These are phyloP conservation scores for Ailuropoda melanoleuca DNA, from an alignment of 2,113 vertebrate genomes.

Conservation along the genomic window DNA sequence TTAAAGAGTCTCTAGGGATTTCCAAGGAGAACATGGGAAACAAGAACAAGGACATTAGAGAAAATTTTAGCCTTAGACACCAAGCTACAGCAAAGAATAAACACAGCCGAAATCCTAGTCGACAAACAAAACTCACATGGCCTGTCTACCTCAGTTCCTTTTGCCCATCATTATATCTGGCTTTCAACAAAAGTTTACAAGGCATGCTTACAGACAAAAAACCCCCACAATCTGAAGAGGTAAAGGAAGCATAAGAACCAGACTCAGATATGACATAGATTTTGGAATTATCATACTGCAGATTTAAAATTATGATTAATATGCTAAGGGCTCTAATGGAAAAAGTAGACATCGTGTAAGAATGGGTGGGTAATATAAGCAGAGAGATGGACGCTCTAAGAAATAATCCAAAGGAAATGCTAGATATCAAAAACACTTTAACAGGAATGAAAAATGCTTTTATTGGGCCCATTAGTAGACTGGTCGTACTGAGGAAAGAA, in stretches of 20 bases:
- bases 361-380: not conserved
- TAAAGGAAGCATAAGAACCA: not conserved
- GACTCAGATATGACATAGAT: not conserved
- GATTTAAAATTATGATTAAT: conserved; percentile 27
- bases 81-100: not conserved
- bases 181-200: not conserved
- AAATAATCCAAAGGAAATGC: not conserved
- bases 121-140: not conserved
- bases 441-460: not conserved
- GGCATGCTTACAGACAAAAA: not conserved
- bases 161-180: not conserved
- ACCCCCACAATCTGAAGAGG: not conserved
- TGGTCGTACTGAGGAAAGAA: not conserved
- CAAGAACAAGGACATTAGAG: conserved; percentile 26
- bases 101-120: not conserved
- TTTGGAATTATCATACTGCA: not conserved
- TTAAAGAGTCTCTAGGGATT: not conserved
- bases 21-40: not conserved
- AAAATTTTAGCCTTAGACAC: conserved; percentile 16
- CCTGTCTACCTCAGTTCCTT: not conserved
- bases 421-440: not conserved
- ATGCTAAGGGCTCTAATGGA: not conserved
- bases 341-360: not conserved
- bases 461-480: not conserved
- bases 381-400: not conserved